These are phyloP conservation scores for Microctenopoma stevenorrisi DNA, from an alignment of 2,797 vertebrate genomes.

Conservation along the genomic window DNA sequence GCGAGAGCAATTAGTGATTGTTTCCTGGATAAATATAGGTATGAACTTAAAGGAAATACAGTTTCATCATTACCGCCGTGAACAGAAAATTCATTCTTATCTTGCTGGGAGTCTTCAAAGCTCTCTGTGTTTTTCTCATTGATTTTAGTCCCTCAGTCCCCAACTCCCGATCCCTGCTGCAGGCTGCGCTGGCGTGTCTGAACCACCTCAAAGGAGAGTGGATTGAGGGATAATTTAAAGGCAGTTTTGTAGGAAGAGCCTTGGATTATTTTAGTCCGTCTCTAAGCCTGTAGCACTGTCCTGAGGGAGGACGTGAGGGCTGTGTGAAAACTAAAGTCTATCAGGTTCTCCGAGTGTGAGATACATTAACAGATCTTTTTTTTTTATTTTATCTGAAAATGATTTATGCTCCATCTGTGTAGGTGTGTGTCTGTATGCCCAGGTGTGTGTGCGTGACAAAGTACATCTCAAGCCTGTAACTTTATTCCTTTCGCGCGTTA, in stretches of 20 bases:
- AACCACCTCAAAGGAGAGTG: constrained; percentile 60
- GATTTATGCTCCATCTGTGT: constrained; percentile 15
- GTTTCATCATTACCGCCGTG: constrained; percentile 11
- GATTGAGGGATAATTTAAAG: constrained; percentile 70
- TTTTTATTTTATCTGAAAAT: constrained; percentile 7
- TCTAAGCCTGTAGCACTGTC: constrained; percentile 62
- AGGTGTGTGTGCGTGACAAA: constrained; percentile 19
- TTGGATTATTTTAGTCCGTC: constrained; percentile 63
- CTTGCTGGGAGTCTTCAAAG: constrained; percentile 50
- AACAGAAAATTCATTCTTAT: constrained; percentile 24
- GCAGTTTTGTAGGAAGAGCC: constrained; percentile 60
- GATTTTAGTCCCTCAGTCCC: constrained; percentile 63
- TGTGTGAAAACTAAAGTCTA: constrained; percentile 44
- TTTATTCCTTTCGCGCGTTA: constrained; percentile 34
- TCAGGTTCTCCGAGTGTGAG: constrained; percentile 30
- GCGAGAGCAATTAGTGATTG: constrained; percentile 4
- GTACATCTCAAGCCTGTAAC: not conserved
- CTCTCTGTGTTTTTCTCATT: constrained; percentile 51
- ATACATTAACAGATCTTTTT: constrained; percentile 14
- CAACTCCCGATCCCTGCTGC: constrained; percentile 47
- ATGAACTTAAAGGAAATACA: constrained; percentile 16
- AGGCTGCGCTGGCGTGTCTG: constrained; percentile 40
- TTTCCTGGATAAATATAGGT: constrained; percentile 26
- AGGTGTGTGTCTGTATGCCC: constrained; percentile 15
- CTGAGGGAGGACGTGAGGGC: constrained; percentile 45